These are phyloP conservation scores for Gymnopithys bicolor DNA, from an alignment of 2,797 vertebrate species.

Conservation along the genomic window DNA sequence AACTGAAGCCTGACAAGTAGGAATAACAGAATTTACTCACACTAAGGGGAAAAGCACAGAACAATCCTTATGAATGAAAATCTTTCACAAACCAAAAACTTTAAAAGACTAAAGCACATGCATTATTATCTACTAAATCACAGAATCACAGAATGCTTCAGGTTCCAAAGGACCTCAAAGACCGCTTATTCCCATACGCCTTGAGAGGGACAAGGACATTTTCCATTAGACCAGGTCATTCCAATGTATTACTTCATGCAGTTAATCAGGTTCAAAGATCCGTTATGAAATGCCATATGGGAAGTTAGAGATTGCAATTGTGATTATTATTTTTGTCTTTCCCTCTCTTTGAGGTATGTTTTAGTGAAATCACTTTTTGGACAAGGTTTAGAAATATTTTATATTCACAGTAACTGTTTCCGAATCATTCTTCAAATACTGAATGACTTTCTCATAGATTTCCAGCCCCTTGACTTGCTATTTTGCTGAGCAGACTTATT, in stretches of 20 bases:
- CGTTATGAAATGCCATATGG: neutral
- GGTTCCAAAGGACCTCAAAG: neutral
- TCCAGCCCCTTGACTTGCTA: neutral
- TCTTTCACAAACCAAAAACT: neutral
- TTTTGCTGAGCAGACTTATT: neutral
- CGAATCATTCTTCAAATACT: neutral
- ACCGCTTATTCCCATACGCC: neutral
- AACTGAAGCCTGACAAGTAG: neutral
- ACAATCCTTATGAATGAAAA: neutral
- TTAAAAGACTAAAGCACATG: neutral
- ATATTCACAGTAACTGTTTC: neutral
- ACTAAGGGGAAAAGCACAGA: neutral
- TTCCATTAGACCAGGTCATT: neutral
- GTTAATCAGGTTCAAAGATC: neutral
- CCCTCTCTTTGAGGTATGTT: neutral
- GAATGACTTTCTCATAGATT: neutral
- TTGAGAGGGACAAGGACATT: neutral
- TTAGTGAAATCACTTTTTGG: neutral
- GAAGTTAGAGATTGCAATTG: neutral
- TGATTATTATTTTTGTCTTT: neutral
- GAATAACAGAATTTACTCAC: neutral
- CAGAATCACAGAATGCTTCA: neutral
- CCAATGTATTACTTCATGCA: neutral
- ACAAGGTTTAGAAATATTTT: neutral
- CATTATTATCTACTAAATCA: neutral